Evolutionary conservation across 2,888 invertebrate genomes (phyloP), one percentile per base, ranked within the genome.

Genomic region (Chromoteleia sp.): DNA sequence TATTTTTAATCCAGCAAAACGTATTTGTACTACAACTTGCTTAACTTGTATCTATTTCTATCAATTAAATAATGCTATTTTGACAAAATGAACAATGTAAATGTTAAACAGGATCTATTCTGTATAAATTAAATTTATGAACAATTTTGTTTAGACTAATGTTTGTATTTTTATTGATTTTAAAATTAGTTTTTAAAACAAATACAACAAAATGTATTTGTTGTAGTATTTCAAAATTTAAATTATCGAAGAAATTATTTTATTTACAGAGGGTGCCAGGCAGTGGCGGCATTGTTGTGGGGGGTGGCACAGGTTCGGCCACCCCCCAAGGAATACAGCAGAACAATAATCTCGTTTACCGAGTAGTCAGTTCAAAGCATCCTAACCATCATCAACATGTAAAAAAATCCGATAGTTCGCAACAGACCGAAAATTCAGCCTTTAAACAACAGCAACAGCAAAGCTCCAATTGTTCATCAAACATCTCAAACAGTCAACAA

Each of bases 341-440:
- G 84, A 86, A 87, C 63, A 89, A 89, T 82, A 89, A 89, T 84
- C 85, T 89, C 71, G 90, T 91, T 75, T 91, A 92, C 87, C 88
- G 90, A 14, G 90, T 90, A 50, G 90, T 91, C 61, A 89, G 88
- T 71, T 90, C 91, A 6, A 87, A 90, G 58, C 90, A 90, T 81
- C 88, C 89, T 1, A 87, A 86, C 30, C 90, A 90, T 76, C 89
- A 89, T 84, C 84, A 87, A 4, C 90, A 90, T 74, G 89, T 90
- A 19, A 91, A 91, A 85, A 93, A 93, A 84, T 92, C 93, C 7
- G 93, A 93, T 87, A 93, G 93, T 82, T 92, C 93, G 10, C 93
- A 93, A 84, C 93, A 93, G 86, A 93, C 93, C 0, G 93, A 93
- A 63, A 92, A 89, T 83, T 92, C 92, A 84, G 92, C 92, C 58